Evolutionary conservation across 2,888 invertebrate species (phyloP).

Genomic region (Leucophenga maculata): DNA sequence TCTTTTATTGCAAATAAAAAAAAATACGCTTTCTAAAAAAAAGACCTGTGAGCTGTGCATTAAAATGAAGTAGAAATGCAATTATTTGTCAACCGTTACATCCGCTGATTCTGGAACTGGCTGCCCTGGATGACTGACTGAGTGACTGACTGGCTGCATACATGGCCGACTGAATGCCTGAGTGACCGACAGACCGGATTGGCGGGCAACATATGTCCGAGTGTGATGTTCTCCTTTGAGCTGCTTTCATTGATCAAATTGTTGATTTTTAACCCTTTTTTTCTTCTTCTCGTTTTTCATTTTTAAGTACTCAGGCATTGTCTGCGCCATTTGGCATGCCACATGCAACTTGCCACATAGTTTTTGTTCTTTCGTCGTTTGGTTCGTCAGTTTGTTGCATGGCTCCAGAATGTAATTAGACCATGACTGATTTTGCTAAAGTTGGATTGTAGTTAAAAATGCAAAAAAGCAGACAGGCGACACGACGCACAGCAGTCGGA

Average conservation of each 20-base stretch:
- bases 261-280: slow-evolving; percentile 57
- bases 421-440: slow-evolving; percentile 55
- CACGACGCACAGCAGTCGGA: slow-evolving; percentile 23
- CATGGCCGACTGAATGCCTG: slow-evolving; percentile 36
- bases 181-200: slow-evolving; percentile 17
- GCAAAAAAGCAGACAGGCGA: no score
- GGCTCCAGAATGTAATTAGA: slow-evolving; percentile 60
- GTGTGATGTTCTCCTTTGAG: slow-evolving; percentile 21
- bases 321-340: slow-evolving; percentile 12
- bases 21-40: background rate
- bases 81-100: slow-evolving; percentile 70
- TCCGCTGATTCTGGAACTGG: slow-evolving; percentile 64
- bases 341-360: slow-evolving; percentile 15
- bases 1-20: background rate
- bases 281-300: slow-evolving; percentile 12
- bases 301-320: no score
- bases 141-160: slow-evolving; percentile 25
- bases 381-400: slow-evolving; percentile 30
- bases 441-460: no score
- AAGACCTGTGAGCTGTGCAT: background rate
- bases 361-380: slow-evolving; percentile 16
- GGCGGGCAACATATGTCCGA: slow-evolving; percentile 27
- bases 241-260: slow-evolving; percentile 47
- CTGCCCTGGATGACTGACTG: slow-evolving; percentile 44
- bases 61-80: slow-evolving; percentile 46